Evolutionary conservation across 2,888 invertebrate genomes (phyloP).

Genomic region (Mayetiola destructor): DNA sequence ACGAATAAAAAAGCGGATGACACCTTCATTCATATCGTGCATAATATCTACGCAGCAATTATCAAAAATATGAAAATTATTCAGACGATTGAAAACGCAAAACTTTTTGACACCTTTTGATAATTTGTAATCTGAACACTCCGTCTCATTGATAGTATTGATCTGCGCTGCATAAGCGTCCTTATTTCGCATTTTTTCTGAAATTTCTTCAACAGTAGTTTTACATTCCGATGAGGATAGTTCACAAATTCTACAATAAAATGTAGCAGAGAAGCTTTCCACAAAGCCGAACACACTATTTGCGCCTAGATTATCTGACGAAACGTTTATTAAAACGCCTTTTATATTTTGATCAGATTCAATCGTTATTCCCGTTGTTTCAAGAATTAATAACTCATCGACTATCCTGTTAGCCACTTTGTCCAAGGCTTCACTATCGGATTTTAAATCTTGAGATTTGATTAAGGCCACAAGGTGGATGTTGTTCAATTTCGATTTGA

Average conservation of each 20-base stretch:
- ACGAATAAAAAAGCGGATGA: not conserved
- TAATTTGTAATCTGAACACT: not conserved
- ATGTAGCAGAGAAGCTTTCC: not conserved
- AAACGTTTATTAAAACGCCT: not conserved
- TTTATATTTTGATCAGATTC: not conserved
- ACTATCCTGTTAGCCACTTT: not conserved
- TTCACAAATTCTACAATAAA: not conserved
- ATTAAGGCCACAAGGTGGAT: not conserved
- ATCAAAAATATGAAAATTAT: not conserved
- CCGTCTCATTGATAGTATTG: not conserved
- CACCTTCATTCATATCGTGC: not conserved
- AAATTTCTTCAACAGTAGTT: not conserved
- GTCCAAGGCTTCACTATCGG: not conserved
- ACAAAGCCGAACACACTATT: not conserved
- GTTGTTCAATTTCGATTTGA: not conserved
- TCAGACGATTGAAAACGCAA: not conserved
- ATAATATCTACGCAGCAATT: not conserved
- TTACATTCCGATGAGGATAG: not conserved
- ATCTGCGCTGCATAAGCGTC: not conserved
- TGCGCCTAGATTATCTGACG: not conserved
- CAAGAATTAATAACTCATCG: not conserved
- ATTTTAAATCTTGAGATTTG: not conserved
- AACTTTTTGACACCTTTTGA: not conserved
- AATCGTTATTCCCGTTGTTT: not conserved
- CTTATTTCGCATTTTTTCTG: not conserved